These are phyloP conservation scores for Cerastoderma edule DNA, from an alignment of 2,888 invertebrate genomes.

Conservation along the genomic window DNA sequence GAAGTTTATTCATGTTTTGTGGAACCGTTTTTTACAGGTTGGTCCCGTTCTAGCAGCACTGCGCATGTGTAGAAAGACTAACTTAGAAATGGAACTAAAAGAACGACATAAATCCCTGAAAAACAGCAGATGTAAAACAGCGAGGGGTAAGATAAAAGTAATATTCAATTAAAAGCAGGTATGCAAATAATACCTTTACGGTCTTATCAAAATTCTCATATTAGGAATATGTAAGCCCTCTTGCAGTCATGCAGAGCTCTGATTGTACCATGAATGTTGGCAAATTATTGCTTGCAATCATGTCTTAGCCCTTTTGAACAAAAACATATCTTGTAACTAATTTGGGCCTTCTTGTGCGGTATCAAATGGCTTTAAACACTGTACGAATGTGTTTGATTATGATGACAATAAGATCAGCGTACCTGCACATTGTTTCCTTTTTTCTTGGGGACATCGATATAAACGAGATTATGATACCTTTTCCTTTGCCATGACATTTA, in stretches of 20 bases:
- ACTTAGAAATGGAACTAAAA: conserved; percentile 41
- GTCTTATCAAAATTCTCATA: not conserved
- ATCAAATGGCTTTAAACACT: too few species aligned
- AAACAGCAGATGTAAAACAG: conserved; percentile 21
- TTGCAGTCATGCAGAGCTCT: not conserved
- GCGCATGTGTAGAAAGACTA: conserved; percentile 36
- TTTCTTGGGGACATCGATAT: too few species aligned
- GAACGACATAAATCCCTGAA: conserved; percentile 32
- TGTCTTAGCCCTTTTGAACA: not conserved
- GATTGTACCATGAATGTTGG: not conserved
- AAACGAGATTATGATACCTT: too few species aligned
- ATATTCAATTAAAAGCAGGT: not conserved
- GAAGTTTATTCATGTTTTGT: not conserved
- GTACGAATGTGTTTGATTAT: too few species aligned
- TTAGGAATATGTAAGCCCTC: not conserved
- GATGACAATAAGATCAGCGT: too few species aligned
- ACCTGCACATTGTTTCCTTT: too few species aligned
- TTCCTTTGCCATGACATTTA: too few species aligned
- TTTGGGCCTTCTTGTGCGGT: too few species aligned
- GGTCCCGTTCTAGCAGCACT: conserved; percentile 42
- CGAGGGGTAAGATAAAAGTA: conserved; percentile 27
- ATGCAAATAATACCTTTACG: not conserved
- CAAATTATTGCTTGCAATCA: not conserved
- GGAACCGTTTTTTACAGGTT: too few species aligned
- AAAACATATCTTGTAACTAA: too few species aligned